These are phyloP conservation scores for Ptychobarbus kaznakovi DNA, from an alignment of 2,797 vertebrate genomes.

Conservation along the genomic window DNA sequence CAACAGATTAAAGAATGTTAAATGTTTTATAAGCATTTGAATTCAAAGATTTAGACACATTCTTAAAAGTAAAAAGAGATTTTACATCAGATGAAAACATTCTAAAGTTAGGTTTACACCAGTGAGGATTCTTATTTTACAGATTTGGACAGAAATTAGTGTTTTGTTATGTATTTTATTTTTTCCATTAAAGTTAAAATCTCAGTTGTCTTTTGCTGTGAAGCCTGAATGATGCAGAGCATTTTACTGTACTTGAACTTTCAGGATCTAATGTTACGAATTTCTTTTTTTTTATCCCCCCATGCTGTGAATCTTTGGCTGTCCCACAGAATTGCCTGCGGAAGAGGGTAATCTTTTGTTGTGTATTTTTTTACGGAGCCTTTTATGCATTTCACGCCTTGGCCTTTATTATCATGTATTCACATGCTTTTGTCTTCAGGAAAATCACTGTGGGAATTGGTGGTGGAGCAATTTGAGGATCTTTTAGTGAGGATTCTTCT, in stretches of 20 bases:
- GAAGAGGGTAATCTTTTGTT: constrained; percentile 87
- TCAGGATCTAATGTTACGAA: background rate
- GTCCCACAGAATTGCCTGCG: constrained; percentile 89
- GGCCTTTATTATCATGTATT: constrained; percentile 6
- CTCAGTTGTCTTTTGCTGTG: background rate
- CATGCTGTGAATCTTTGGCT: constrained; percentile 68
- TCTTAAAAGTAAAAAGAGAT: too few species aligned
- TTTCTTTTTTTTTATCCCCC: constrained; percentile 29
- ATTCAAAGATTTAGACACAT: too few species aligned
- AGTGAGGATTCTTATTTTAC: background rate
- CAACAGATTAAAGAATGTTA: too few species aligned
- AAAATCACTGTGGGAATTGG: constrained; percentile 95
- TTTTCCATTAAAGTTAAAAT: background rate
- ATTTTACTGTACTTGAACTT: background rate
- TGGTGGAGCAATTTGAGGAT: constrained; percentile 98
- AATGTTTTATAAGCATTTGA: too few species aligned
- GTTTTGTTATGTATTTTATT: background rate
- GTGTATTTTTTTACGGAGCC: background rate
- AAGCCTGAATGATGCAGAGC: background rate
- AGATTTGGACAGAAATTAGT: background rate
- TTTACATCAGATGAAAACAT: too few species aligned
- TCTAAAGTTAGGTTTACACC: constrained; percentile 58
- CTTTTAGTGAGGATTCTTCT: constrained; percentile 97
- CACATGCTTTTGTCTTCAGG: constrained; percentile 73
- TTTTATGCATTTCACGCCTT: background rate